These are phyloP conservation scores for Crotalus tigris DNA, from an alignment of 2,113 vertebrate species.

Conservation along the genomic window DNA sequence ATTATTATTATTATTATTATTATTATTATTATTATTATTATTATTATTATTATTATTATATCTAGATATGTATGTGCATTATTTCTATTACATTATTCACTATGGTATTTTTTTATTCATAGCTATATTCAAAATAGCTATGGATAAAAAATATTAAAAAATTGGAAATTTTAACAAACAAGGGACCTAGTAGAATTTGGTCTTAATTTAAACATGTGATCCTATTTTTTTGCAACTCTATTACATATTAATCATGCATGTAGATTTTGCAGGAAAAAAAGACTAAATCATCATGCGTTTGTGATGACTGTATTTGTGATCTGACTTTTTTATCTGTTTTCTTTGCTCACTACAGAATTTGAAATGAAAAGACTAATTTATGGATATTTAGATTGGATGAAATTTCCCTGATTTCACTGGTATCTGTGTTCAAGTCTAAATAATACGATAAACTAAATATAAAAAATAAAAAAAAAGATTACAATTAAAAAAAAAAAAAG, in stretches of 20 bases:
- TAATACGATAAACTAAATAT: too few relatives aligned
- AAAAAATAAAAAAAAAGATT: too few relatives aligned
- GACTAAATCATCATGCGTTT: neutral
- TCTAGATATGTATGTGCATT: neutral
- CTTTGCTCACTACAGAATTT: neutral
- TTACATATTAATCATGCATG: neutral
- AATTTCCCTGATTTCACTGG: neutral
- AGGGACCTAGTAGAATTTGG: neutral
- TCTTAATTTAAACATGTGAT: neutral
- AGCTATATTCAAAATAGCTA: neutral
- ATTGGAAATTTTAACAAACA: neutral
- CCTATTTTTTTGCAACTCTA: neutral
- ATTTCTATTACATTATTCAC: conserved; percentile 1
- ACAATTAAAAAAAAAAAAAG: too few relatives aligned
- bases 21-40: too few relatives aligned
- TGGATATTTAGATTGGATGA: neutral
- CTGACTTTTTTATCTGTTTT: neutral
- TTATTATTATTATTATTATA: too few relatives aligned
- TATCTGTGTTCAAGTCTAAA: neutral
- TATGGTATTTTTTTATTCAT: neutral
- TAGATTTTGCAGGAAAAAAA: neutral
- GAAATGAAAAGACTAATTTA: neutral
- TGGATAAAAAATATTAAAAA: neutral
- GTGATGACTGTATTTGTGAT: neutral
- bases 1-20: neutral